These are phyloP conservation scores for Trachelus stipa DNA, from an alignment of 2,888 invertebrate species.

Conservation along the genomic window DNA sequence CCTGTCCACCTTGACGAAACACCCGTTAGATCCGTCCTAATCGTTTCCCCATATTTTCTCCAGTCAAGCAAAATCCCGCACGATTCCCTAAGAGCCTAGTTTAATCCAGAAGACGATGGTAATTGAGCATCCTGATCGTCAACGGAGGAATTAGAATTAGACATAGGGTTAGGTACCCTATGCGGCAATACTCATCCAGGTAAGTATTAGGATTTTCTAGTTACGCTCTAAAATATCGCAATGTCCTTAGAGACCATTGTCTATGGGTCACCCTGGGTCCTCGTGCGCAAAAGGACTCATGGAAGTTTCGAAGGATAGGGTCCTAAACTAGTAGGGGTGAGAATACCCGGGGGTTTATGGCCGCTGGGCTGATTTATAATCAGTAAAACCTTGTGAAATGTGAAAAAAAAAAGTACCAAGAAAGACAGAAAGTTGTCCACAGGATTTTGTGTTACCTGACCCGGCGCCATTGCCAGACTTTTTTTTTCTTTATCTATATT, in stretches of 20 bases:
- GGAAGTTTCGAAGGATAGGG: neutral
- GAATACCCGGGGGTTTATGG: conserved; percentile 54
- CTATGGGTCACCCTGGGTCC: conserved; percentile 3
- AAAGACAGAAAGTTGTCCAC: neutral
- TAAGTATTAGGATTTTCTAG: conserved; percentile 36
- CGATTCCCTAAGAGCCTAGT: neutral
- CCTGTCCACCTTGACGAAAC: conserved; percentile 23
- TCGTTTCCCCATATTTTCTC: conserved; percentile 23
- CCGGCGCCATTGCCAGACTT: neutral
- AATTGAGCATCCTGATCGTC: neutral
- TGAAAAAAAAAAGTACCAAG: conserved; percentile 52
- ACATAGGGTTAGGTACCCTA: neutral
- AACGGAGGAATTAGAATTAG: neutral
- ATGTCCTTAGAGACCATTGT: conserved; percentile 51
- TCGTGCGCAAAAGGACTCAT: conserved; percentile 21
- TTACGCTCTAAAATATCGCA: conserved; percentile 59
- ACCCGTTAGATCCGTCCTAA: conserved; percentile 25
- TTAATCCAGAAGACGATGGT: neutral
- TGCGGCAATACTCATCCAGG: conserved; percentile 27
- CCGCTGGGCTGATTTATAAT: conserved; percentile 54
- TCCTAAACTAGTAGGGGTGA: neutral
- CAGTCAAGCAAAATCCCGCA: neutral
- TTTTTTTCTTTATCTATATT: conserved; percentile 27
- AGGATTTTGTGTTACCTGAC: neutral
- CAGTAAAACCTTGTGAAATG: conserved; percentile 53